Base-by-base conservation (phyloP, 2,797 vertebrate species). In the Oryzias dopingdopingensis region DNA sequence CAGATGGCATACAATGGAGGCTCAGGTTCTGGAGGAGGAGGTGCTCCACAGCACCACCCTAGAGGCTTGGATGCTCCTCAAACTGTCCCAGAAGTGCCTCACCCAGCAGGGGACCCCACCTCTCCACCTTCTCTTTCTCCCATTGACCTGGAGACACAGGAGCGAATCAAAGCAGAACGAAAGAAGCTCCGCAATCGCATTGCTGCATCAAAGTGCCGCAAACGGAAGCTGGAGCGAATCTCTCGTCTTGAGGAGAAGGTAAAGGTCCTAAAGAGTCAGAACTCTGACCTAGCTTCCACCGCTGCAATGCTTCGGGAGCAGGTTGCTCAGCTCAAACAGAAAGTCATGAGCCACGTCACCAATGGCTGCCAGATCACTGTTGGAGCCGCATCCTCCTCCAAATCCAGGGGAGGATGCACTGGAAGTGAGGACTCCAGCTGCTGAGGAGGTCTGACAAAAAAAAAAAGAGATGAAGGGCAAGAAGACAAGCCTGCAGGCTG, bases 161-260 rank as follows among this genome's bases (percentile, higher is more conserved):
- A 95, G 79, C 82, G 92, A 4, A 93, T 95, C 82, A 96, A 94
- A 76, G 93, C 92, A 0, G 94, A 96, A 72, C 91, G 94, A 61
- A 96, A 96, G 80, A 92, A 94, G 65, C 89, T 94, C 26, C 90
- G 94, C 52, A 95, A 96, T 69, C 92, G 94, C 49, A 95, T 96
- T 8, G 94, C 94, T 0, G 94, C 94, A 2, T 96, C 94, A 53
- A 96, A 95, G 76, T 96, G 94, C 70, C 94, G 94, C 26, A 94
- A 93, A 72, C 83, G 94, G 55, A 95, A 96, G 72, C 88, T 96
- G 78, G 94, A 96, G 83, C 83, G 94, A 23, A 96, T 96, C 66
- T 93, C 94, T 0, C 88, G 94, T 1, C 85, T 96, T 69, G 94
- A 96, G 74, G 94, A 95, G 76, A 95, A 94, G 60, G 94, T 96